phyloP scores from a whole-genome alignment of 2,888 invertebrate species.

The Drosophila mulleri region DNA sequence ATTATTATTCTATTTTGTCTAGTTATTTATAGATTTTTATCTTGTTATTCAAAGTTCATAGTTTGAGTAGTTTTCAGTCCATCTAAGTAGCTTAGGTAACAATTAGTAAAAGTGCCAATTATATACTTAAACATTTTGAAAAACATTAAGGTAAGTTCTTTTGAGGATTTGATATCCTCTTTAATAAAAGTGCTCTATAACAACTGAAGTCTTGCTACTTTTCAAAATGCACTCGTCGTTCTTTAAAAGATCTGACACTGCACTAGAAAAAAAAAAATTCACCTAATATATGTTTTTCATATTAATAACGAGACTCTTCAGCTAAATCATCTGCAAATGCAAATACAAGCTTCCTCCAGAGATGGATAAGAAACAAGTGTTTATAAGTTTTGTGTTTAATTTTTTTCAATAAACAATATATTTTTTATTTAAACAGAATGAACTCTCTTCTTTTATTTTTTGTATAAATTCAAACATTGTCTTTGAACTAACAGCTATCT shows the following conservation, averaged over 20 bases:
- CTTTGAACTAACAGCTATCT: conserved; percentile 50
- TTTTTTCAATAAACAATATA: conserved; percentile 23
- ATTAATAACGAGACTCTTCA: neutral
- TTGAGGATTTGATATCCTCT: conserved; percentile 1
- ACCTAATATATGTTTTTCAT: conserved; percentile 6
- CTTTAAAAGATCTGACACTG: conserved; percentile 24
- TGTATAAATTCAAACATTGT: conserved; percentile 24
- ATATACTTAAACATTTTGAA: conserved; percentile 13
- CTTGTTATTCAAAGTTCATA: conserved; percentile 32
- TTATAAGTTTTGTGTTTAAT: neutral
- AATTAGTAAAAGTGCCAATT: conserved; percentile 29
- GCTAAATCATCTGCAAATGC: neutral
- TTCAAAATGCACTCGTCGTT: conserved; percentile 26
- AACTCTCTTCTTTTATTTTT: conserved; percentile 5
- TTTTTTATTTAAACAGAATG: conserved; percentile 22
- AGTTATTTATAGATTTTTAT: conserved; percentile 28
- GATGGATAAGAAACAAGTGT: neutral
- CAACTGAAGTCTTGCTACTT: conserved; percentile 10
- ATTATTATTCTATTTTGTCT: conserved; percentile 10
- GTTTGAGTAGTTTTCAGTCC: conserved; percentile 54
- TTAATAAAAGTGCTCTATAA: conserved; percentile 20
- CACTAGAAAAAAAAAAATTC: conserved; percentile 20
- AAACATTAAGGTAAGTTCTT: conserved; percentile 49
- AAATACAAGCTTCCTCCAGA: conserved; percentile 1
- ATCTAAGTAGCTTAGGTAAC: conserved; percentile 53